Evolutionary conservation across 2,888 invertebrate species (phyloP).

Genomic region (Thera britannica): DNA sequence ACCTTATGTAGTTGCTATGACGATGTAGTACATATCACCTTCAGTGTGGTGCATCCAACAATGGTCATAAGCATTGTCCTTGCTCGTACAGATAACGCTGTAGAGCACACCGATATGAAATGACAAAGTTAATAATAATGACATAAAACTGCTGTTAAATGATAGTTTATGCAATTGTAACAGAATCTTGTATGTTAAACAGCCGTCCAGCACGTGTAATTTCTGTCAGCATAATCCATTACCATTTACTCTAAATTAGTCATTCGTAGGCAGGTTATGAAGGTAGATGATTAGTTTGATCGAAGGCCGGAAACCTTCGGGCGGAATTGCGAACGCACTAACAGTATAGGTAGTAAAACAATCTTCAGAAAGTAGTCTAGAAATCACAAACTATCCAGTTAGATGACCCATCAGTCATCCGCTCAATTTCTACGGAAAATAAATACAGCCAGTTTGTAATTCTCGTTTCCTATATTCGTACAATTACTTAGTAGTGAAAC

Average conservation of each 20-base stretch:
- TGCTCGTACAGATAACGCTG: constrained; percentile 22
- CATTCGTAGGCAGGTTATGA: not conserved
- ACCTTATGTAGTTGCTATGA: no score
- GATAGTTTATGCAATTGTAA: constrained; percentile 23
- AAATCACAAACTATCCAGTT: not conserved
- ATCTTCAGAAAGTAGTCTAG: constrained; percentile 3
- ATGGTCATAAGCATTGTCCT: not conserved
- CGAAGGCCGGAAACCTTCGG: not conserved
- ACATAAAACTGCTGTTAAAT: constrained; percentile 24
- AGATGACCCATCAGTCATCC: not conserved
- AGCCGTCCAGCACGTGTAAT: constrained; percentile 16
- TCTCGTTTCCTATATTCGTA: not conserved
- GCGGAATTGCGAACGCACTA: not conserved
- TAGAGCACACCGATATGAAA: constrained; percentile 26
- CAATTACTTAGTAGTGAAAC: not conserved
- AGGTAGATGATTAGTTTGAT: no score
- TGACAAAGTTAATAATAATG: constrained; percentile 28
- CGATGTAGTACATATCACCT: not conserved
- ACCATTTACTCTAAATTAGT: not conserved
- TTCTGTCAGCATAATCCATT: no score
- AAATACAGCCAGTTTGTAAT: not conserved
- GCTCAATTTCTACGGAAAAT: not conserved
- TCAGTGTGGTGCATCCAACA: constrained; percentile 4
- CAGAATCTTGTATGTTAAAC: constrained; percentile 25
- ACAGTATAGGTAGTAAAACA: not conserved